Evolutionary conservation across 2,113 vertebrate genomes (phyloP), one percentile per base, ranked within the genome.

Genomic region (Empidonax traillii): DNA sequence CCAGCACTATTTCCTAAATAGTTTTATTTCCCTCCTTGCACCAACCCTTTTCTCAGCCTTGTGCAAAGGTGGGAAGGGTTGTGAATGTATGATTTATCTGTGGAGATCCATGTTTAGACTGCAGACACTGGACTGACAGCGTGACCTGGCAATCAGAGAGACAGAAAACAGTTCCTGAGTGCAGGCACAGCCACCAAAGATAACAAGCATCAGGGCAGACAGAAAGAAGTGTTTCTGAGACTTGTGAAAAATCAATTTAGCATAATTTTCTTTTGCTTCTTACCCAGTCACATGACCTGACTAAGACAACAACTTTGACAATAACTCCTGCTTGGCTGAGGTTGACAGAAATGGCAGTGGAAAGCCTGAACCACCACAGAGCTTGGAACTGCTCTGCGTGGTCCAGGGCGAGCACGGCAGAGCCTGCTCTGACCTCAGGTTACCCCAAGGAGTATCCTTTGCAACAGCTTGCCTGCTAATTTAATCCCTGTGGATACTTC

Each of bases 391-490:
- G 24, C 59, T 33, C 61, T 8, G 35, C 19, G 67, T 67, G 19
- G 18, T 55, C 62, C 0, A 16, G 91, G 75, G 69, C 0, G 3
- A 87, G 79, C n/a, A 8, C 0, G 1, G 82, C 14, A 83, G 44
- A 75, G 78, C 65, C 65, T 85, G 79, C 63, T 69, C 85, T 81
- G 73, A 81, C 92, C 88, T 78, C 25, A 47, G 3, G 4, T 41
- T 59, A 81, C 68, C 90, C 67, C 80, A 35, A 72, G 61, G 56
- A 88, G 68, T 79, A 84, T 78, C 94, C 76, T 66, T 17, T 55
- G 21, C 78, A 71, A 87, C 86, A 93, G 88, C 92, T 46, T 85
- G 83, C 61, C 80, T 84, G 76, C 79, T 93, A 74, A 94, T 87
- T 78, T 80, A 89, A 89, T 95, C 75, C 79, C 85, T 72, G 69